Percentiles rank a stretch among this genome's conserved stretches.
Conservation (phyloP, 2,797 vertebrate genomes). For the Arctocebus calabarensis region DNA sequence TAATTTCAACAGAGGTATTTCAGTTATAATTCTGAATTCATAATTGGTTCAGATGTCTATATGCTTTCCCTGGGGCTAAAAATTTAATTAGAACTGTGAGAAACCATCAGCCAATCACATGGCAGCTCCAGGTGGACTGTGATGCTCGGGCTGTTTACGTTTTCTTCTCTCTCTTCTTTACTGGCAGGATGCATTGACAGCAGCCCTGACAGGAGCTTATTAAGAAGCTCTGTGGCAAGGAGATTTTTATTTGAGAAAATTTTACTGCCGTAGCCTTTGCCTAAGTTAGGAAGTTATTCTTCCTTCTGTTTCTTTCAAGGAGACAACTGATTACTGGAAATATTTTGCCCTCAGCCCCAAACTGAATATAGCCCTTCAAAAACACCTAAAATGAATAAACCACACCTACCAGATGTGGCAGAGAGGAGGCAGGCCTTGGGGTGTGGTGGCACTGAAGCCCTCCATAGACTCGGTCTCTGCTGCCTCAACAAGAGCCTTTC, state of each 20-base stretch:
- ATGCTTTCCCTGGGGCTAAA: conserved; percentile 60
- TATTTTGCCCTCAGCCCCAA: background rate
- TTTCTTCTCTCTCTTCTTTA: conserved; percentile 41
- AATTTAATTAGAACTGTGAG: conserved; percentile 76
- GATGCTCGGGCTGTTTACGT: conserved; percentile 38
- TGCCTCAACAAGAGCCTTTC: rapidly evolving
- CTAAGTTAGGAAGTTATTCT: background rate
- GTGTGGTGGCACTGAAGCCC: rapidly evolving
- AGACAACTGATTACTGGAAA: background rate
- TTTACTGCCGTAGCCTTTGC: background rate
- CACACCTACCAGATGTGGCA: rapidly evolving
- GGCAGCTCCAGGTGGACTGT: background rate
- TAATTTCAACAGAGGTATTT: conserved; percentile 78
- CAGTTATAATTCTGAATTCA: conserved; percentile 59
- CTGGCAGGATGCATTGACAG: conserved; percentile 53
- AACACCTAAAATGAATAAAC: too few species aligned
- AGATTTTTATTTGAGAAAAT: conserved; percentile 45
- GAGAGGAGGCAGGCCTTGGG: background rate
- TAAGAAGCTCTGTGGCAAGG: conserved; percentile 42
- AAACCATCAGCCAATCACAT: conserved; percentile 19
- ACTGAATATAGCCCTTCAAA: background rate
- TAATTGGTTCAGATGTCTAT: conserved; percentile 66
- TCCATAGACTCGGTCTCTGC: rapidly evolving
- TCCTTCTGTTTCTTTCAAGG: background rate
- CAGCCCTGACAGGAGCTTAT: conserved; percentile 53